Percentiles rank a stretch among this genome's conserved stretches.
phyloP scores from a whole-genome alignment of 1,140 invertebrate species.

The Drosophila navojoa region DNA sequence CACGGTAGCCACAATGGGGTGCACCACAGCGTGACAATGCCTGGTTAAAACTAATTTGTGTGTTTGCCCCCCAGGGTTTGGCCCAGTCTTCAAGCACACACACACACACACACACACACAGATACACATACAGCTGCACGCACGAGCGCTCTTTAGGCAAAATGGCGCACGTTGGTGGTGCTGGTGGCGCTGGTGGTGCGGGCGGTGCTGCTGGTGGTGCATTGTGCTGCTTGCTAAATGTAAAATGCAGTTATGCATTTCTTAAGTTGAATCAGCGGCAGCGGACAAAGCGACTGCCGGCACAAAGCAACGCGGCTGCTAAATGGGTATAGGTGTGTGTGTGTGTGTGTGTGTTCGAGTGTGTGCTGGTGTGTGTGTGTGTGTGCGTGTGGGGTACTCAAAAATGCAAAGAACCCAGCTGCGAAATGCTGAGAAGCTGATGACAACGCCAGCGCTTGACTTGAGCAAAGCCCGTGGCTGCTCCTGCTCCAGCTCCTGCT shows the following conservation, averaged over 20 bases:
- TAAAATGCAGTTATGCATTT: constrained; percentile 77
- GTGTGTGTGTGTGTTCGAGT: constrained; percentile 34
- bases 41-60: constrained; percentile 80
- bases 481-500: not conserved
- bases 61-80: constrained; percentile 45
- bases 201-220: constrained; percentile 49
- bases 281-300: constrained; percentile 65
- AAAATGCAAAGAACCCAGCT: constrained; percentile 62
- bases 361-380: constrained; percentile 1
- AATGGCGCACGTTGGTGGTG: constrained; percentile 42
- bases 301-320: constrained; percentile 29
- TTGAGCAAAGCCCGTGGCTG: constrained; percentile 18
- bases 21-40: constrained; percentile 74
- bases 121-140: constrained; percentile 25
- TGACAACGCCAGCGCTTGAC: constrained; percentile 61
- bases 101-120: constrained; percentile 36
- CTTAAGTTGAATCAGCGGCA: constrained; percentile 75
- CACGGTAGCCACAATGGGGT: constrained; percentile 60
- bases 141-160: constrained; percentile 52
- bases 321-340: constrained; percentile 17
- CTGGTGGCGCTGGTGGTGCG: constrained; percentile 15
- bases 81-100: not conserved
- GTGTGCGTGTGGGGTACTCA: constrained; percentile 41
- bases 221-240: constrained; percentile 52
- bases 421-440: constrained; percentile 57